Conservation (phyloP, 1,140 invertebrate genomes). For the Camponotus pennsylvanicus region DNA sequence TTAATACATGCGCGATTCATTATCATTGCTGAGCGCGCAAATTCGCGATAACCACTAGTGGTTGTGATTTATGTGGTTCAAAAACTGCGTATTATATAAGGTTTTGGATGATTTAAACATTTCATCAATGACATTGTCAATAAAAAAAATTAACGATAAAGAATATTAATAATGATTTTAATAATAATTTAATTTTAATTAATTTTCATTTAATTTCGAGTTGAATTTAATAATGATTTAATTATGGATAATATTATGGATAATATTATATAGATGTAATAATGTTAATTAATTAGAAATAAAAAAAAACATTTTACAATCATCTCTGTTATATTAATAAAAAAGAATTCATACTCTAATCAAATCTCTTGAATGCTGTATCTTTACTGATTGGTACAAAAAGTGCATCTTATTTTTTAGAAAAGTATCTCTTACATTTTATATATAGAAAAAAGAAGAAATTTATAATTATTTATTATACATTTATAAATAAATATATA, state of each 20-base stretch:
- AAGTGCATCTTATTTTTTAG: neutral
- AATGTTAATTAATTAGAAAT: neutral
- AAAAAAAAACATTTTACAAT: neutral
- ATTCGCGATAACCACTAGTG: neutral
- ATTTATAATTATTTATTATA: slow-evolving; percentile 5
- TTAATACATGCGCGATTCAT: neutral
- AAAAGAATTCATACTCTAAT: neutral
- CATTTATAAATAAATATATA: neutral
- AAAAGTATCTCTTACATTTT: neutral
- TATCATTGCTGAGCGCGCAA: neutral
- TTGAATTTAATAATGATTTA: slow-evolving; percentile 10
- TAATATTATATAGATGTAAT: neutral
- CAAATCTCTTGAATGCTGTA: neutral
- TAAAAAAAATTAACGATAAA: neutral
- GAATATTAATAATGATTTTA: slow-evolving; percentile 3
- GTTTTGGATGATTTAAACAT: slow-evolving; percentile 10
- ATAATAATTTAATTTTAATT: slow-evolving; percentile 2
- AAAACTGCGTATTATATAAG: slow-evolving; percentile 3
- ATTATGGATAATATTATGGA: neutral
- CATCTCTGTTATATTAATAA: neutral
- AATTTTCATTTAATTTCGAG: neutral
- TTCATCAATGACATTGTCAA: neutral
- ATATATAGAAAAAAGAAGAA: neutral
- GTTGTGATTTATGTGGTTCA: neutral
- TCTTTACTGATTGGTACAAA: neutral